Conservation (phyloP, 2,113 vertebrate genomes). For the Nicator chloris region DNA sequence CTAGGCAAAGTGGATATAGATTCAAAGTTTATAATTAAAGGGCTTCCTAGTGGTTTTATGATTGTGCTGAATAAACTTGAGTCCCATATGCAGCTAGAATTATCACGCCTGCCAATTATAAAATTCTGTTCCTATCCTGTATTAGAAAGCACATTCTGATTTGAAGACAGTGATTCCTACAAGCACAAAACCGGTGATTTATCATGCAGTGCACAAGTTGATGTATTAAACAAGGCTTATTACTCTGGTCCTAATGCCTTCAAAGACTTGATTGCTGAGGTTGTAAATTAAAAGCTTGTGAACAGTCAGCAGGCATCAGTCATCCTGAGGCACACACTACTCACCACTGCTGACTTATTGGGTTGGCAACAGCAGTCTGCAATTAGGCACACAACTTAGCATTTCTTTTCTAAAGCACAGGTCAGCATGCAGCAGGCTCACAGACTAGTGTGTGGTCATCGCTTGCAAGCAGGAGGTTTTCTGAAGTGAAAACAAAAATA, state of each 20-base stretch:
- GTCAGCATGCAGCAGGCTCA: neutral
- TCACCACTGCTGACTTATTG: neutral
- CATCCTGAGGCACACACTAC: neutral
- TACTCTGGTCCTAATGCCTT: neutral
- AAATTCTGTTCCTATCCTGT: neutral
- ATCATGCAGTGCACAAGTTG: neutral
- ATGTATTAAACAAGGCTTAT: neutral
- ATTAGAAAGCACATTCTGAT: neutral
- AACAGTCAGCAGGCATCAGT: neutral
- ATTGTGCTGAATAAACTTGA: neutral
- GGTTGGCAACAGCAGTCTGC: neutral
- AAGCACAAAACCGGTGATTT: neutral
- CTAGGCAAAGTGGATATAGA: neutral
- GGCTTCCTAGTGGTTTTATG: neutral
- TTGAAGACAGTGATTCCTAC: neutral
- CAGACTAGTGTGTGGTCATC: constrained; percentile 1
- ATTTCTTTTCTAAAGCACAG: neutral
- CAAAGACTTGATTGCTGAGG: neutral
- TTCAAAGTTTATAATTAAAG: neutral
- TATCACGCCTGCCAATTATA: neutral
- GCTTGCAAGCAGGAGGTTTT: neutral
- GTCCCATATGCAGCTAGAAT: neutral
- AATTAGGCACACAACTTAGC: neutral
- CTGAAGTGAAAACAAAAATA: constrained; percentile 3
- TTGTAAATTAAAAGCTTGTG: constrained; percentile 18